Percentiles rank a stretch among this genome's conserved stretches.
Conservation (phyloP, 1,140 invertebrate genomes). For the Caenorhabditis inopinata region DNA sequence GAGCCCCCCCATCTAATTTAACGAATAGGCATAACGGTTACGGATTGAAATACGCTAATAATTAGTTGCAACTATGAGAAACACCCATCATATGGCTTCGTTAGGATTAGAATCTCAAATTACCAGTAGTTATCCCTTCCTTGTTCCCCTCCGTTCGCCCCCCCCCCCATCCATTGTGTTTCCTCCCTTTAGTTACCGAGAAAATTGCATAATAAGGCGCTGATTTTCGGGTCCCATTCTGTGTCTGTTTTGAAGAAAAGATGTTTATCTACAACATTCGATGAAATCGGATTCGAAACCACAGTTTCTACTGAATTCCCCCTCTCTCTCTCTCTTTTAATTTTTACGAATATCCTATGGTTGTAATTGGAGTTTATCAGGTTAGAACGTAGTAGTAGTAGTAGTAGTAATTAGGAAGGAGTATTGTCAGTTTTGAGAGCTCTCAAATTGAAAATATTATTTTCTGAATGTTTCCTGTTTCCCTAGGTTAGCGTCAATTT, state of each 20-base stretch:
- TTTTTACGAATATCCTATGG: constrained; percentile 27
- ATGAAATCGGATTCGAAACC: too few species aligned
- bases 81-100: not conserved
- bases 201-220: not conserved
- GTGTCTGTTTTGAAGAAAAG: not conserved
- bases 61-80: not conserved
- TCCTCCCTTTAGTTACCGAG: not conserved
- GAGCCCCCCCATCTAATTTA: too few species aligned
- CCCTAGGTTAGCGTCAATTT: too few species aligned
- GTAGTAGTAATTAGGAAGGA: too few species aligned
- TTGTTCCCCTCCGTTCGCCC: not conserved
- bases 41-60: not conserved
- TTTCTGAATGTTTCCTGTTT: too few species aligned
- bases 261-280: constrained; percentile 8
- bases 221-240: not conserved
- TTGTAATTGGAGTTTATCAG: constrained; percentile 34
- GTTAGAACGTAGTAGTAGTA: too few species aligned
- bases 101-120: not conserved
- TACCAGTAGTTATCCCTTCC: constrained; percentile 32
- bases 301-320: not conserved
- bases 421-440: too few species aligned
- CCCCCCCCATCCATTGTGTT: not conserved
- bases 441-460: too few species aligned
- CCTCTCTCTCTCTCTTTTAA: not conserved
- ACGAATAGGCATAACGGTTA: not conserved